Conservation (phyloP, 92 coral and sea anemone genomes). For the Palythoa grandis region DNA sequence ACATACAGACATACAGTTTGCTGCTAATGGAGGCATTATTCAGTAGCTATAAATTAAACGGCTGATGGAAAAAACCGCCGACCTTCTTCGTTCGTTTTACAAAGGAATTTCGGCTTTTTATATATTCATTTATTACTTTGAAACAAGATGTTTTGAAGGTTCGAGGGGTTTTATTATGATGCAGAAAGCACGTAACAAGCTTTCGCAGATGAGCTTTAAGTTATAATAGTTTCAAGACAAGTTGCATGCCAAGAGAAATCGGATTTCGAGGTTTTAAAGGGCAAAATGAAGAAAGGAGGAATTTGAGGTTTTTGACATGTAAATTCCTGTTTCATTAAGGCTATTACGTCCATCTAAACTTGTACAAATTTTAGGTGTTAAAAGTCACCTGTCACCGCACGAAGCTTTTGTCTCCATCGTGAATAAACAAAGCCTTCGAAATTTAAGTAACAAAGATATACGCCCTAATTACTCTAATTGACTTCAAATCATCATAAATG, state of each 20-base stretch:
- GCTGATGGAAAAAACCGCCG: constrained; percentile 9
- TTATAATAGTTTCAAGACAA: neutral
- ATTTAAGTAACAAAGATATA: constrained; percentile 57
- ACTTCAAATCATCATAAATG: constrained; percentile 52
- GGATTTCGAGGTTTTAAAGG: neutral
- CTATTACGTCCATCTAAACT: constrained; percentile 16
- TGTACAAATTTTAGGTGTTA: constrained; percentile 42
- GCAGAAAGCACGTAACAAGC: neutral
- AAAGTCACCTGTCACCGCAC: constrained; percentile 37
- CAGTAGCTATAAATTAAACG: constrained; percentile 13
- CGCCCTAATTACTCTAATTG: constrained; percentile 61
- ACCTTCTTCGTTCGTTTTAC: constrained; percentile 16
- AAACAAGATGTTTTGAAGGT: neutral
- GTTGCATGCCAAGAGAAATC: constrained; percentile 18
- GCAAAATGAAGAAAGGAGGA: constrained; percentile 1
- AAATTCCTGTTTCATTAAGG: constrained; percentile 35
- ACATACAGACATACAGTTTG: neutral
- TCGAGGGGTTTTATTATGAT: neutral
- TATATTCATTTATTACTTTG: neutral
- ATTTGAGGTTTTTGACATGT: constrained; percentile 31
- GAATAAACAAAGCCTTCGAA: constrained; percentile 52
- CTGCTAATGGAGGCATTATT: constrained; percentile 5
- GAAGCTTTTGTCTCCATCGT: constrained; percentile 35
- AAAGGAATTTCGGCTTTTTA: neutral
- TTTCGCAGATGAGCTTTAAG: neutral